These are phyloP conservation scores for Scomber scombrus DNA, from an alignment of 2,113 vertebrate genomes.

Conservation along the genomic window DNA sequence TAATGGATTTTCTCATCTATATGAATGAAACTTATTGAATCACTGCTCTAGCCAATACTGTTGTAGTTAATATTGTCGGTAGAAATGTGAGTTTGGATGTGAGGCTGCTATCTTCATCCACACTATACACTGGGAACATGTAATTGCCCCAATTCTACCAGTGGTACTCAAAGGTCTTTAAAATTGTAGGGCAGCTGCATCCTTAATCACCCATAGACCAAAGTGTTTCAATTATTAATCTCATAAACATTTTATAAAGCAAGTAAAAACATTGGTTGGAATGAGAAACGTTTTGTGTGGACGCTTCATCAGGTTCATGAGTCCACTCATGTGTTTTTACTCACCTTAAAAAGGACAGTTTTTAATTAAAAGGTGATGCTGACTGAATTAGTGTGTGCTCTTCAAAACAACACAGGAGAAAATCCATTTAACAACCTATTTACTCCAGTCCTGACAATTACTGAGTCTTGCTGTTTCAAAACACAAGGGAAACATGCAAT, in stretches of 20 bases:
- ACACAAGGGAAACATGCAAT: too few species aligned
- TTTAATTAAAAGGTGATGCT: conserved; percentile 14
- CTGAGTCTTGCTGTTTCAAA: too few species aligned
- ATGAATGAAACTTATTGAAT: too few species aligned
- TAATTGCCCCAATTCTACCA: conserved; percentile 1
- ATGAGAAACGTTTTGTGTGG: neutral
- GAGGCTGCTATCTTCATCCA: neutral
- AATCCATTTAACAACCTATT: neutral
- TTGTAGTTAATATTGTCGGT: neutral
- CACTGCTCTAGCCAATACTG: too few species aligned
- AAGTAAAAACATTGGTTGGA: conserved; percentile 12
- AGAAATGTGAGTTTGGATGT: neutral
- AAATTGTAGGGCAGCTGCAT: conserved; percentile 17
- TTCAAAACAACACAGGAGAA: neutral
- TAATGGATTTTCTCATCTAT: too few species aligned
- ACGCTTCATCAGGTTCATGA: conserved; percentile 13
- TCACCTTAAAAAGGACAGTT: neutral
- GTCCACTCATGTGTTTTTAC: neutral
- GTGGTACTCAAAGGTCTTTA: neutral
- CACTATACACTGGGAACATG: neutral
- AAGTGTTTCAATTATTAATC: conserved; percentile 34
- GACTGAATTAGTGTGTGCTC: neutral
- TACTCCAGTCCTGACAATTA: too few species aligned
- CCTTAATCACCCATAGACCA: conserved; percentile 27
- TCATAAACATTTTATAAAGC: conserved; percentile 28